Evolutionary conservation across 2,888 invertebrate species (phyloP), one percentile per base, ranked within the genome.

Genomic region (Ligdia adustata): DNA sequence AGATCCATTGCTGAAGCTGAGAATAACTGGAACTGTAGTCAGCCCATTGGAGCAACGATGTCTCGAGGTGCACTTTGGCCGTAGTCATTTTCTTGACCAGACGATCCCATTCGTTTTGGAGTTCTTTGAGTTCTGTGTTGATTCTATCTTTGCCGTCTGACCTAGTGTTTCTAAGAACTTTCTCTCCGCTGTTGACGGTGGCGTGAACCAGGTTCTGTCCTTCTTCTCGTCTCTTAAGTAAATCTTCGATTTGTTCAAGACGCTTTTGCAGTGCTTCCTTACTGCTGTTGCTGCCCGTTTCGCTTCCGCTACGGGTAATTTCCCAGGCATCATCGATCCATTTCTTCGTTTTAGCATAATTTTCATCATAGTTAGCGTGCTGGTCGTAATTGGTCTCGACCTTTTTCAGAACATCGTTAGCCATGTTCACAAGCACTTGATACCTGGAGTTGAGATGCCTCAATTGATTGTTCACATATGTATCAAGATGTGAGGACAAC

Each of bases 21-120:
- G 95, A 94, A 76, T 97, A 98, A 46, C 97, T 97, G 41, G 97
- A 97, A 74, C 96, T 97, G 78, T 98, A 98, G 74, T 98, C 97
- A 4, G 97, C 97, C 98, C 98, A 98, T 92, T 98, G 98, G 26
- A 98, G 90, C 7, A 98, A 88, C 62, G 95, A 95, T 0, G 97
- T 97, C 81, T 98, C 98, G 22, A 98, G 82, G 66, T 96, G 95
- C 7, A 97, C 97, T 82, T 98, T 98, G 0, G 96, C 95, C 0
- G 96, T 97, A 0, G 96, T 95, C 92, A 98, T 95, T 79, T 97
- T 97, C 82, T 96, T 96, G 0, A 97, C 95, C 6, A 97, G 89
- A 51, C 97, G 92, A 71, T 98, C 97, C 98, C 98, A 98, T 66
- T 98, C 97, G 47, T 92, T 94, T 84, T 98, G 97, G 16, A 98